These are phyloP conservation scores for Copsychus sechellarum DNA, from an alignment of 2,113 vertebrate genomes.

Conservation along the genomic window DNA sequence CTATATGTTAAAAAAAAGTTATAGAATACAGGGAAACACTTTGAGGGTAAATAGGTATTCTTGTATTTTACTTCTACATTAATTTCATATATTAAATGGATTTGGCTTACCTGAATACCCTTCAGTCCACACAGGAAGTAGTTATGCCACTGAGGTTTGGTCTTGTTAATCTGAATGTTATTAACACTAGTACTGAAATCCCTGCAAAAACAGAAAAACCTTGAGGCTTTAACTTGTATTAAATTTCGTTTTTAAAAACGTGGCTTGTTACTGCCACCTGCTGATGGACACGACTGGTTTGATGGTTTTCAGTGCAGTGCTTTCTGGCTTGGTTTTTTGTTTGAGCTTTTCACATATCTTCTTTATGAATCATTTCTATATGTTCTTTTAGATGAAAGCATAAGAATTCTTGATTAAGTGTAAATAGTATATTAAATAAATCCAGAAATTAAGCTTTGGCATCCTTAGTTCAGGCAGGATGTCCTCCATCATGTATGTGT, in stretches of 20 bases:
- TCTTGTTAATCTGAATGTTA: constrained; percentile 85
- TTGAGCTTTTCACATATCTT: background rate
- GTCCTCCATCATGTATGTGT: background rate
- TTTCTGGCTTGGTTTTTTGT: background rate
- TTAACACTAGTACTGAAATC: constrained; percentile 81
- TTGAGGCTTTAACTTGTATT: background rate
- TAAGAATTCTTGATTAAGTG: background rate
- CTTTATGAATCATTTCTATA: background rate
- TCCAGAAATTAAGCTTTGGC: background rate
- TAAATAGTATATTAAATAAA: background rate
- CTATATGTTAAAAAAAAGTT: background rate
- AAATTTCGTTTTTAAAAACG: background rate
- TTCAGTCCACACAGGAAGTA: constrained; percentile 98
- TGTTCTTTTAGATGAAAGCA: background rate
- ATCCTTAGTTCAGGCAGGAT: background rate
- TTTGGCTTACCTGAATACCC: constrained; percentile 89
- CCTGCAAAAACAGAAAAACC: constrained; percentile 77
- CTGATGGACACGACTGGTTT: constrained; percentile 43
- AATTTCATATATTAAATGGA: background rate
- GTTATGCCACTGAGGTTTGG: constrained; percentile 90
- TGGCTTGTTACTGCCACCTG: constrained; percentile 75
- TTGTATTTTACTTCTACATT: background rate
- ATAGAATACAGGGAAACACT: background rate
- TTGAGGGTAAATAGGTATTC: background rate
- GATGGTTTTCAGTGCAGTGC: background rate